A percentile compares a stretch with the other conserved stretches of the same genome.
phyloP scores from a whole-genome alignment of 2,797 vertebrate species.

The Oceanodroma leucorhoa region DNA sequence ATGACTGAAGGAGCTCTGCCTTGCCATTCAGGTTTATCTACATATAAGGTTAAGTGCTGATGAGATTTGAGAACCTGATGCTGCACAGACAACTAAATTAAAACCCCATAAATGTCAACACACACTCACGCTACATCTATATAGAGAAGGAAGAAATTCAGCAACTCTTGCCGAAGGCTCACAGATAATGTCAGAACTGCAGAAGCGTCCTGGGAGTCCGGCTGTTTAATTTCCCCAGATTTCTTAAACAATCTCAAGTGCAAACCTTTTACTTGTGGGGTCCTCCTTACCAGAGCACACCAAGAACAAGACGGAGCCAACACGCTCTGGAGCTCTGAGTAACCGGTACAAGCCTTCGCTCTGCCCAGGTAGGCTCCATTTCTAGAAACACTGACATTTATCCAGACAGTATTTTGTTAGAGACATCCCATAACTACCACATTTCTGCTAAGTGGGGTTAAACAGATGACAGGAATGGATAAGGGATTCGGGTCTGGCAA shows the following conservation, averaged over 20 bases:
- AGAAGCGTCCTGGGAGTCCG: background rate
- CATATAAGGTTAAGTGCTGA: background rate
- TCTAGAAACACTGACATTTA: background rate
- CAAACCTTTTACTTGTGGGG: background rate
- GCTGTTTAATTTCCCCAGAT: background rate
- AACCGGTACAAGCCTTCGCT: accelerated
- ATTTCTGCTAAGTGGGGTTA: background rate
- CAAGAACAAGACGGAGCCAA: background rate
- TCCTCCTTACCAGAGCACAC: background rate
- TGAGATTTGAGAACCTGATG: background rate
- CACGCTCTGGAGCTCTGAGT: background rate
- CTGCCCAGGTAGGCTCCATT: background rate
- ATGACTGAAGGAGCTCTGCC: background rate
- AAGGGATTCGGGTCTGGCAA: background rate
- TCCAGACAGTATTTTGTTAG: background rate
- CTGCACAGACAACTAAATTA: background rate
- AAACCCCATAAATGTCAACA: background rate
- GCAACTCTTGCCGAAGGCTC: background rate
- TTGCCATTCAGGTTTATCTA: background rate
- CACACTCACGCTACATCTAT: background rate
- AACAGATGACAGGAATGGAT: background rate
- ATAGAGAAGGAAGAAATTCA: background rate
- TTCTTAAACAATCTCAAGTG: background rate
- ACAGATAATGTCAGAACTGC: background rate
- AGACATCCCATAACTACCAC: accelerated